Base-by-base conservation (phyloP, 2,113 vertebrate species). In the Pseudorasbora parva region DNA sequence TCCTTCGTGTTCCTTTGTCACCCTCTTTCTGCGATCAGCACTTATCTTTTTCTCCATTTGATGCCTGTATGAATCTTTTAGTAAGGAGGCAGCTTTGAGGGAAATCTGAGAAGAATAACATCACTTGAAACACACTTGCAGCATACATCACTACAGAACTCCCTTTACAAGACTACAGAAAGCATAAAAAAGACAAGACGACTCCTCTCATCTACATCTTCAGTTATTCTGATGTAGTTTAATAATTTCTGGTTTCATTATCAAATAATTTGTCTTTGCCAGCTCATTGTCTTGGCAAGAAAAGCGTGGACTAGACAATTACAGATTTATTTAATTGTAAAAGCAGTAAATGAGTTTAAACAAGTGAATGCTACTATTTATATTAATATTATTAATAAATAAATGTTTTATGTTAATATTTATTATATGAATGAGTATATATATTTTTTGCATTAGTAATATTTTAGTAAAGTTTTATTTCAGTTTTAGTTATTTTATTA, bases 191-290 rank as follows among this genome's bases (percentile, higher is more conserved):
- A 57, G 41, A 17, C 19, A n/a, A 68, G 41, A 9, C 60, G 12
- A 33, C 47, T 41, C 15, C 68, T 74, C 71, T 54, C 15, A 49
- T 57, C 33, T 49, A 3, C 41, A 30, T 49, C 78, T 60, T 82
- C 56, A 37, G 71, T 19, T 27, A 15, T 74, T 87, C 83, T 37
- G 54, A 72, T 43, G 27, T 56, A 71, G 49, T 62, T 82, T 25
- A 87, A 87, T 87, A 68, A 85, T 87, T 85, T 71, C 76, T 66
- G 64, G 17, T 17, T 47, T 60, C 74, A 69, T 69, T 81, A 41
- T 68, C 62, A 69, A 69, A 69, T 49, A 45, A 43, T 85, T 56
- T 75, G 51, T 78, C 85, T 41, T 23, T 54, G 56, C 43, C 49
- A 45, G 23, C 68, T 69, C 54, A 23, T 45, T 74, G 57, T 77